Evolutionary conservation across 2,113 vertebrate species (phyloP).

Genomic region (Odocoileus hemionus): DNA sequence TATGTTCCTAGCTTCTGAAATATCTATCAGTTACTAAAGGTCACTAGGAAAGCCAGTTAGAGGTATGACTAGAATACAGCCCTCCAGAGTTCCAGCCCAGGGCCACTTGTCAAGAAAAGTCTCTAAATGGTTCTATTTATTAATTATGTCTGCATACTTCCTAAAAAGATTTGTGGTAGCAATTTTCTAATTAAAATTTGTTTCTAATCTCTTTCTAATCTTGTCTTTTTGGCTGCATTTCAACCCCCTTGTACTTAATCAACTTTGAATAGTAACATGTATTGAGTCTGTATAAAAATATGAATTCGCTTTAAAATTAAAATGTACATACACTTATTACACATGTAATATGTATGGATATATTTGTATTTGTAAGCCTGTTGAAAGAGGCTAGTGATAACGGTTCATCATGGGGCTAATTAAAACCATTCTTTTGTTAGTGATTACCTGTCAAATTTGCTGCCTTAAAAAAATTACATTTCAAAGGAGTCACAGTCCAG

Average conservation of each 20-base stretch:
- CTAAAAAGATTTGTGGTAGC: conserved; percentile 36
- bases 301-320: conserved; percentile 34
- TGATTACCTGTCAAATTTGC: background rate
- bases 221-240: conserved; percentile 31
- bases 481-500: background rate
- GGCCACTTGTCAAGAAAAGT: background rate
- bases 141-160: conserved; percentile 23
- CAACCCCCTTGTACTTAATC: conserved; percentile 22
- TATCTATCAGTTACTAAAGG: background rate
- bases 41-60: conserved; percentile 4
- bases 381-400: conserved; percentile 44
- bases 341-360: background rate
- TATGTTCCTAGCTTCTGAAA: background rate
- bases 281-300: conserved; percentile 38
- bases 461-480: conserved; percentile 40
- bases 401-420: background rate
- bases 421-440: conserved; percentile 19
- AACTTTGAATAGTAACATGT: background rate
- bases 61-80: background rate
- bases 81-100: background rate
- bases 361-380: conserved; percentile 7
- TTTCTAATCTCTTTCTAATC: conserved; percentile 51
- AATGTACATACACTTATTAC: background rate
- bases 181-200: conserved; percentile 52
- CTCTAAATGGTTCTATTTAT: background rate